Percentiles rank a stretch among this genome's conserved stretches.
Conservation (phyloP, 2,113 vertebrate genomes). For the Python bivittatus region DNA sequence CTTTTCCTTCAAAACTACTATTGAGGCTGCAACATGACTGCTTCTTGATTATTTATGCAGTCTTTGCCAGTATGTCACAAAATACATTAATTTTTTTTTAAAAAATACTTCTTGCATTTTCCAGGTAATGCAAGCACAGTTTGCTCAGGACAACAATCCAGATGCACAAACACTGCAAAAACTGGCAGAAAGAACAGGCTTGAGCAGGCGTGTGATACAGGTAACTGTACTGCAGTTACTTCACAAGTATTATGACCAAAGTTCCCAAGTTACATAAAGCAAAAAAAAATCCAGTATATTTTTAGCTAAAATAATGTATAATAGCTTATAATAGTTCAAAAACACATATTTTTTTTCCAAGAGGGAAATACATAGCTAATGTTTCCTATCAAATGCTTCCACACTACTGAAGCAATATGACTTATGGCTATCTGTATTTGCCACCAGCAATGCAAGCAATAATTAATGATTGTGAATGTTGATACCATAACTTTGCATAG, state of each 20-base stretch:
- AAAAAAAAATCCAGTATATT: background rate
- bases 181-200: slow-evolving; percentile 94
- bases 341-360: background rate
- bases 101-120: slow-evolving; percentile 37
- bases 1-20: background rate
- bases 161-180: slow-evolving; percentile 98
- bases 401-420: background rate
- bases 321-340: background rate
- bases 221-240: slow-evolving; percentile 65
- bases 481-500: background rate
- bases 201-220: slow-evolving; percentile 98
- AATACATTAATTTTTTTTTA: background rate
- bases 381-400: background rate
- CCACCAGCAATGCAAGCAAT: slow-evolving; percentile 3
- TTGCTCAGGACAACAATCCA: slow-evolving; percentile 99
- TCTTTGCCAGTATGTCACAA: slow-evolving; percentile 1
- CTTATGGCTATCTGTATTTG: background rate
- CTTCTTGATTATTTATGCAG: background rate
- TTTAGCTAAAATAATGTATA: slow-evolving; percentile 2
- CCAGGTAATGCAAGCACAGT: slow-evolving; percentile 99
- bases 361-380: background rate
- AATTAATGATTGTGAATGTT: background rate
- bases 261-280: background rate
- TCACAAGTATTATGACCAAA: background rate
- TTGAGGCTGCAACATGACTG: background rate